Base-by-base conservation (phyloP, 2,113 vertebrate genomes). In the Stigmatopora nigra region DNA sequence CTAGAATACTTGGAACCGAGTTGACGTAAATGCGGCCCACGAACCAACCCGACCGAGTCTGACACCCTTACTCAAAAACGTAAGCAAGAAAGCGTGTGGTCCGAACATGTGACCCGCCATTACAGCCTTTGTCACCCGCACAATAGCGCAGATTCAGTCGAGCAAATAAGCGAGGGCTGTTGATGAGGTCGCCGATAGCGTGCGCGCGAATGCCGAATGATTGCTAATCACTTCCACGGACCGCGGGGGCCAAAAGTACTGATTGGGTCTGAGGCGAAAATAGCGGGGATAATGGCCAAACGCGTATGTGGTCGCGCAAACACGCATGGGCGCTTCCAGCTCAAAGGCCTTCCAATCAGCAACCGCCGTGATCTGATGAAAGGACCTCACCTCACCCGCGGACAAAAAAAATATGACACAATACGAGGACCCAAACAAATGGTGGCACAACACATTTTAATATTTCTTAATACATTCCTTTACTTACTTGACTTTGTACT, bases 161-260 rank as follows among this genome's bases (percentile, higher is more conserved):
- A 61, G 52, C 61, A 78, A 70, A 78, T 70, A 71, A 67, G 64
- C 61, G 70, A 67, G 47, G 48, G 75, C 81, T 56, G 61, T 71
- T 84, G 83, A 88, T 86, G 83, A 82, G 83, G 84, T 78, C 78
- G 77, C 77, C 74, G 78, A 82, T 83, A 87, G 84, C 75, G 25
- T 31, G 22, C 25, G 78, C 75, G 78, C 83, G 78, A 89, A 89
- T 87, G 76, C 78, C 55, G 75, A 57, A 82, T 89, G 87, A 89
- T 88, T 89, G 79, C 82, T 84, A 84, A 89, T 89, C 84, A 87
- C 68, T 72, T 70, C 64, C 45, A 52, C 63, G 81, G 79, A 75
- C 75, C 61, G 78, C 80, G 72, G 46, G 66, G 68, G 58, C n/a
- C 61, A 22, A 68, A 71, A 77, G 52, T 5, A 46, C 63, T 83